Evolutionary conservation across 2,888 invertebrate genomes (phyloP), one percentile per base, ranked within the genome.

Genomic region (Megamerina dolium): DNA sequence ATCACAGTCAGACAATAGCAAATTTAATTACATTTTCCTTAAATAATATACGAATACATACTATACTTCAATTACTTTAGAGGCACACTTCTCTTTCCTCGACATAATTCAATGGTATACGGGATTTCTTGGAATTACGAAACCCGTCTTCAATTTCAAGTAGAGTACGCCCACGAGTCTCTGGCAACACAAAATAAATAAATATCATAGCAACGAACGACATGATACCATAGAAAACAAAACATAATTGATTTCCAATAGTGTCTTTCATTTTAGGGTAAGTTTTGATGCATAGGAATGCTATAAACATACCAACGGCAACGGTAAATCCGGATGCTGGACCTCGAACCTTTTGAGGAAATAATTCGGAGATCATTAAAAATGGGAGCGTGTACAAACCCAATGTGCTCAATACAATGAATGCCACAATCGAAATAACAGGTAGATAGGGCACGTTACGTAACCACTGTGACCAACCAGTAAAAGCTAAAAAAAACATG

Each of bases 301-400:
- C 79, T 2, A 81, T 74, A 5, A 77, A 59, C 57, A 81, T 84
- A 0, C 79, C 78, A 21, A 79, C 76, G n/a, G 79, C 78, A 2
- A 82, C 77, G 37, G 80, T 78, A 9, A 83, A 72, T 0, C 84
- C 83, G 0, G 83, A 80, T 0, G 84, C 84, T 1, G 82, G 59
- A 1, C 83, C 83, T 23, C 82, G 72, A 1, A 77, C 75, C 43
- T 73, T 75, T 2, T 76, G 75, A 1, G 83, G 77, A 57, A 84
- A 85, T 1, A 86, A 73, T 66, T 87, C 86, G 0, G 84, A 84
- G 51, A 82, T 80, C 78, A 86, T 79, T 21, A 83, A 79, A 80
- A 85, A 86, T 0, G 85, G 85, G 37, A 86, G 59, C 0, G 84
- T 82, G 10, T 81, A 68, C 3, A 70, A 53, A 1, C 85, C 70